These are phyloP conservation scores for Anguilla obscura DNA, from an alignment of 2,797 vertebrate genomes.

Conservation along the genomic window DNA sequence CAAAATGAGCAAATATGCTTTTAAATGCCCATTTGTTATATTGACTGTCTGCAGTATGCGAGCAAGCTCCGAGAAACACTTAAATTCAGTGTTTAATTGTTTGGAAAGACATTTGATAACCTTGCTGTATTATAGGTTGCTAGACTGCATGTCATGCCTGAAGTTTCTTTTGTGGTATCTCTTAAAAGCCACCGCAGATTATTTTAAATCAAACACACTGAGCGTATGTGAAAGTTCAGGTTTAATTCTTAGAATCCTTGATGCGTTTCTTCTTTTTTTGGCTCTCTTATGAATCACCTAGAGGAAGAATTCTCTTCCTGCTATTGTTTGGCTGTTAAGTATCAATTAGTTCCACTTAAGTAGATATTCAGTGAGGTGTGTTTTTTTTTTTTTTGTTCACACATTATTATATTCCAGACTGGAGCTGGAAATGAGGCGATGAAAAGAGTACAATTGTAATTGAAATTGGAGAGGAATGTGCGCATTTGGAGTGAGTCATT, in stretches of 20 bases:
- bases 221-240: neutral
- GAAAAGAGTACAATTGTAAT: constrained; percentile 17
- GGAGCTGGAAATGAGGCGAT: constrained; percentile 33
- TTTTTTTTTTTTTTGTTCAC: constrained; percentile 43
- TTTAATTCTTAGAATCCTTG: neutral
- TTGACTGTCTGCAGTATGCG: constrained; percentile 65
- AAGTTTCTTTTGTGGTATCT: no score
- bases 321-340: constrained; percentile 46
- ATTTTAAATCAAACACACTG: neutral
- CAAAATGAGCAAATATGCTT: constrained; percentile 52
- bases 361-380: constrained; percentile 50
- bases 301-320: neutral
- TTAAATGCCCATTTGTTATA: constrained; percentile 60
- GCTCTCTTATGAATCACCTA: neutral
- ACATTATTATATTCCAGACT: constrained; percentile 47
- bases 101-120: constrained; percentile 65
- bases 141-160: constrained; percentile 41
- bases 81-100: constrained; percentile 67
- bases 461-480: constrained; percentile 21
- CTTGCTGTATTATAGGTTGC: constrained; percentile 50
- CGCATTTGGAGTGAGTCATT: constrained; percentile 14
- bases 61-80: constrained; percentile 57
- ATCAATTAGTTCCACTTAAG: constrained; percentile 45
- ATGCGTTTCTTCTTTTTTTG: neutral
- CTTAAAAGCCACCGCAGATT: neutral